Percentiles rank a stretch among this genome's conserved stretches.
These are phyloP conservation scores for Ellobium chinense DNA, from an alignment of 2,888 invertebrate species.

Conservation along the genomic window DNA sequence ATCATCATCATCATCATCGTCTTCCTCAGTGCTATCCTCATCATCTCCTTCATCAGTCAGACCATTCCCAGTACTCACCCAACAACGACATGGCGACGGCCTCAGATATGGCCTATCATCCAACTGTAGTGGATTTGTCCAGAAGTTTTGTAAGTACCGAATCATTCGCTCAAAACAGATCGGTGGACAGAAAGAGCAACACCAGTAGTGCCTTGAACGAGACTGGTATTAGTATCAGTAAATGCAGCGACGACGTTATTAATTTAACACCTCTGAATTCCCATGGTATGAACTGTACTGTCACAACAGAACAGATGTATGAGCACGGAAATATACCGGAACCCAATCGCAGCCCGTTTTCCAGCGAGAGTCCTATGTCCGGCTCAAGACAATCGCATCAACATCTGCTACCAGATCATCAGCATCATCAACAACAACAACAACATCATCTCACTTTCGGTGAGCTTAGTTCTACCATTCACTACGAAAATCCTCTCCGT, in stretches of 20 bases:
- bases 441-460: no score
- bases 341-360: no score
- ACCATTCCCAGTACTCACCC: neutral
- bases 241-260: neutral
- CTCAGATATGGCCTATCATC: neutral
- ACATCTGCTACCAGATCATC: no score
- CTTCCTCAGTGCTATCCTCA: neutral
- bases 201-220: no score
- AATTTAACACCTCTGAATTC: neutral
- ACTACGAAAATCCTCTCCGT: no score
- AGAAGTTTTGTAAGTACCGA: neutral
- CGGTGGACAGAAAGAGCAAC: no score
- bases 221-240: no score
- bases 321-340: neutral
- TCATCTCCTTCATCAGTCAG: neutral
- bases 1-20: neutral
- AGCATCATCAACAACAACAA: no score
- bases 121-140: neutral
- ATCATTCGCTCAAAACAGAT: neutral
- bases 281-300: neutral
- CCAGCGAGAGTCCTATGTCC: no score
- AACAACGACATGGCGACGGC: neutral
- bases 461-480: no score
- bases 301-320: neutral
- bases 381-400: no score